These are phyloP conservation scores for Drosophila multiciliata DNA, from an alignment of 2,888 invertebrate species.

Conservation along the genomic window DNA sequence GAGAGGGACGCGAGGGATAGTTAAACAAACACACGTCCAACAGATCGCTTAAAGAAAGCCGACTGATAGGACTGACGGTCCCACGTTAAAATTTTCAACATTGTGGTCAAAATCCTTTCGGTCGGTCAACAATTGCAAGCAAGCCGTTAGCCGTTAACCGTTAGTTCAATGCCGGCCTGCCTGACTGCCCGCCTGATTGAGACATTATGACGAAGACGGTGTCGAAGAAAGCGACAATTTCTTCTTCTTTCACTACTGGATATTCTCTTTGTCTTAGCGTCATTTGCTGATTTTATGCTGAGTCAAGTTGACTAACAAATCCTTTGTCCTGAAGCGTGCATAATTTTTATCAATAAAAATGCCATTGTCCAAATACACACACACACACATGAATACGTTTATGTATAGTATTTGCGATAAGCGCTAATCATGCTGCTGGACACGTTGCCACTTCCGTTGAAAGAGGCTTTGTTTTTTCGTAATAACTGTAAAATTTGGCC, in stretches of 20 bases:
- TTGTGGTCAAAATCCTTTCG: slow-evolving; percentile 61
- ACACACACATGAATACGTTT: slow-evolving; percentile 9
- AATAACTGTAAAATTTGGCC: slow-evolving; percentile 76
- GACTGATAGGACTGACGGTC: slow-evolving; percentile 37
- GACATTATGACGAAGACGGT: slow-evolving; percentile 68
- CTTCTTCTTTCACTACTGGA: slow-evolving; percentile 3
- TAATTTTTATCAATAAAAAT: slow-evolving; percentile 78
- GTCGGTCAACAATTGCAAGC: slow-evolving; percentile 56
- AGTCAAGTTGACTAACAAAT: slow-evolving; percentile 76
- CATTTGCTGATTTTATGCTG: slow-evolving; percentile 63
- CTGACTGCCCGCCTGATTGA: slow-evolving; percentile 58
- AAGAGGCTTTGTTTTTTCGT: slow-evolving; percentile 39
- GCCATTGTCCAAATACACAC: slow-evolving; percentile 43
- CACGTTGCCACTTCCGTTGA: slow-evolving; percentile 62
- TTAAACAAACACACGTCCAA: slow-evolving; percentile 57
- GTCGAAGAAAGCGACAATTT: slow-evolving; percentile 24
- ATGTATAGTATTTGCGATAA: slow-evolving; percentile 17
- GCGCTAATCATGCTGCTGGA: slow-evolving; percentile 56
- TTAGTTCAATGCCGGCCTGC: slow-evolving; percentile 26
- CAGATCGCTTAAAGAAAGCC: slow-evolving; percentile 61
- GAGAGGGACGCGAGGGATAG: slow-evolving; percentile 18
- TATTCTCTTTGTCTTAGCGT: slow-evolving; percentile 45
- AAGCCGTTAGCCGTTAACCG: slow-evolving; percentile 35
- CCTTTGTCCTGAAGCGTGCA: slow-evolving; percentile 66
- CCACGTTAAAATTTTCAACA: slow-evolving; percentile 49